Evolutionary conservation across 2,113 vertebrate genomes (phyloP), one percentile per base, ranked within the genome.

Genomic region (Cairina moschata): DNA sequence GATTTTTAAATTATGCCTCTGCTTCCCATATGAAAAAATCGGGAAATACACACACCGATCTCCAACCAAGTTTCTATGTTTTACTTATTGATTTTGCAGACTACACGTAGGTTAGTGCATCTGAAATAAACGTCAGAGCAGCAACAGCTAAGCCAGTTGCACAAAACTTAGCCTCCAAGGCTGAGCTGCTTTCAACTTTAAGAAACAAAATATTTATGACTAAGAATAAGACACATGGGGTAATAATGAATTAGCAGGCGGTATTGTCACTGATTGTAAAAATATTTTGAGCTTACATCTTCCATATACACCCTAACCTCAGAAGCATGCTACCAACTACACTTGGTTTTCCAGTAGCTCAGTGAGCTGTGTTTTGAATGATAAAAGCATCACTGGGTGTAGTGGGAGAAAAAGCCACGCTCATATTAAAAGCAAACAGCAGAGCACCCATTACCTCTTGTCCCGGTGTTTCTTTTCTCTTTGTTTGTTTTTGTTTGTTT

Each of bases 401-500:
- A 94, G 83, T 82, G 48, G 86, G 83, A 97, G 93, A 89, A 82
- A 97, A 96, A 97, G 93, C 42, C 96, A 97, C 40, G 95, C 95
- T 97, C 95, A 86, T 93, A 94, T 96, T 98, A 97, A 94, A 97
- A 95, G 93, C 91, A 96, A 96, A 93, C 76, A 96, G 92, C 91
- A 95, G 96, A 97, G 94, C 95, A 97, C 91, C 92, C 92, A 96
- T 97, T 97, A 98, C 97, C 97, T 98, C 95, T 94, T 92, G 95
- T 91, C 94, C 97, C 68, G 16, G 36, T 38, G 8, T 22, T 25
- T 26, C 17, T 38, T 16, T 26, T 59, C 40, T 56, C 22, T 50
- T 58, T 58, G 17, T 50, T 50, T 50, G 11, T 52, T 6, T 52
- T 25, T 48, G 46, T 22, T 50, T 50, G 48, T 73, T 96, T 96